Evolutionary conservation across 2,113 vertebrate genomes (phyloP), one percentile per base, ranked within the genome.

Genomic region (Corythornis madagascariensis): DNA sequence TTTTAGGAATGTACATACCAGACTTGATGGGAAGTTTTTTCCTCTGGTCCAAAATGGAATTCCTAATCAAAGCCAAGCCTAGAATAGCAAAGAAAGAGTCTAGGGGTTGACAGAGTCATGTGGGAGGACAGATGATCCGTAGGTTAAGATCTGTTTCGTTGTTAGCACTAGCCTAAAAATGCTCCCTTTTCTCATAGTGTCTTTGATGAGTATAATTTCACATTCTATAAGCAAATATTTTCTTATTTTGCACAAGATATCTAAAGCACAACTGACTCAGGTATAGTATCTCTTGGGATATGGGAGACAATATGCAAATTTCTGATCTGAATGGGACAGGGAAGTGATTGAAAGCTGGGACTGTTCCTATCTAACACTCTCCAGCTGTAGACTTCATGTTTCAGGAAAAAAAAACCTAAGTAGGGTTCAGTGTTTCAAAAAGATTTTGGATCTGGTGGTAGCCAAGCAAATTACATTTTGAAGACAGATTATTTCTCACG

Each of bases 1-100:
- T 95, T 95, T 94, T 80, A 90, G 92, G 86, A 90, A 92, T 83
- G 86, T 88, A 11, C 72, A 83, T 94, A 71, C 92, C 79, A 93
- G 79, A 90, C 72, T 66, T 66, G 52, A 70, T 86, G 59, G 53
- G 50, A 94, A 86, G 10, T 48, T 53, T 88, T 83, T 83, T 83
- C 50, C 64, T 66, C 33, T 83, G 25, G 40, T 91, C 42, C 14
- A 25, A 60, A 94, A 80, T 83, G 88, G 88, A 94, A 94, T 91
- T 88, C 85, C 38, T 86, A 56, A 43, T 67, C 79, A 76, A 92
- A 94, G 78, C 71, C 78, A 94, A 90, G 64, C 28, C 43, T 74
- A 63, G 43, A 91, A 86, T 67, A 94, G 48, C 0, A 0, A 91
- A 83, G 18, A 66, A 85, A 48, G 29, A 84, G 56, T 47, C 40